These are phyloP conservation scores for Oenanthe melanoleuca DNA, from an alignment of 2,113 vertebrate genomes.

Conservation along the genomic window DNA sequence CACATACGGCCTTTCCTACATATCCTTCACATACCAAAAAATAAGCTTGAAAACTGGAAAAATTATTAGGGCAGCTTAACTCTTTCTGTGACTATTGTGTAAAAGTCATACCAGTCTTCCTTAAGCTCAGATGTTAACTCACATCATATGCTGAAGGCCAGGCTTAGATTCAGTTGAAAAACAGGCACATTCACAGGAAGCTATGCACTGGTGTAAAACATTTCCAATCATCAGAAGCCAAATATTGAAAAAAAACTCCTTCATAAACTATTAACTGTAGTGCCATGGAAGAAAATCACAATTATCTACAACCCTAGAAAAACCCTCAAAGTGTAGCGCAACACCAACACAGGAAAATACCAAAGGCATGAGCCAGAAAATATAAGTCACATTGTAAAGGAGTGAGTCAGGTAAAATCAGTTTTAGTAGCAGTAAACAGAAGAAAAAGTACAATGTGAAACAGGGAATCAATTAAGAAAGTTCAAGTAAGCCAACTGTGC, in stretches of 20 bases:
- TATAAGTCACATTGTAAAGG: neutral
- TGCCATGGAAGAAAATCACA: neutral
- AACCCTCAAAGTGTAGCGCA: rapidly evolving
- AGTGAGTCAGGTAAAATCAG: neutral
- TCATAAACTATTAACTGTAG: neutral
- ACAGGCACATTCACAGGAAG: neutral
- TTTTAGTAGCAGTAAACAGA: neutral
- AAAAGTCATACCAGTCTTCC: neutral
- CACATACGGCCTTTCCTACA: neutral
- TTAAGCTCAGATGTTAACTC: neutral
- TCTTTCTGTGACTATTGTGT: neutral
- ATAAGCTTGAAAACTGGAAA: neutral
- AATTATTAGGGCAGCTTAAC: neutral
- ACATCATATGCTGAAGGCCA: neutral
- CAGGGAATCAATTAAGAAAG: neutral
- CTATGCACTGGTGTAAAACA: neutral
- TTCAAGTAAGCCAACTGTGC: neutral
- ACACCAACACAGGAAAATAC: neutral
- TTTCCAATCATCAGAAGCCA: neutral
- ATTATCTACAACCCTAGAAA: neutral
- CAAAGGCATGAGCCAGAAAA: neutral
- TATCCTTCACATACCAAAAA: neutral
- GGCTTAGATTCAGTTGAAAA: neutral
- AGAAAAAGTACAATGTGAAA: neutral
- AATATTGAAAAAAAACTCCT: neutral